Base-by-base conservation (phyloP, 2,797 vertebrate genomes). In the Aratinga solstitialis region DNA sequence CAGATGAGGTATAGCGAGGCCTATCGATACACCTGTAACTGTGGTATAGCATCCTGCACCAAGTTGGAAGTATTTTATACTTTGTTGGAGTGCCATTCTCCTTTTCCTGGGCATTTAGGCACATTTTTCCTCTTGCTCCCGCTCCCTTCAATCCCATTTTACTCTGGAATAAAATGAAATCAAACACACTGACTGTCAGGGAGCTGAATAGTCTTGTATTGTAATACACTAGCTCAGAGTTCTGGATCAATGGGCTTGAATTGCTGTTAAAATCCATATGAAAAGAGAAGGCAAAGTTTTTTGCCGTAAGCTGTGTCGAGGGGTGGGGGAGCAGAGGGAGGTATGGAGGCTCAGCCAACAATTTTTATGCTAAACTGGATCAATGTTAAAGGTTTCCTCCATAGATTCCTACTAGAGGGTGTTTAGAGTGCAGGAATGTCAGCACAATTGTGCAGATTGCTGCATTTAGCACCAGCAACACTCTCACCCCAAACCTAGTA, bases 321-420 rank as follows among this genome's bases (percentile, higher is more conserved):
- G 77, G 84, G 75, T 94, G 86, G 91, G 87, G 87, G 56, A 89
- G 87, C 74, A 86, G 89, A 68, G 81, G 90, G 69, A 84, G 1
- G 34, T 30, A 48, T 81, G 73, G 45, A 94, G 67, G 84, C 66
- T 95, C 93, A 94, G 87, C 92, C 85, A 97, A 80, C 91, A 90
- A 48, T 56, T 94, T 95, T 97, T 96, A 53, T 84, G 56, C 81
- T 92, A 93, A 92, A 91, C 54, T 34, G 69, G 96, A 97, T 97
- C 84, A 94, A 88, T 98, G 97, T 91, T 96, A 97, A 97, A 97
- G 92, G 91, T 96, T 97, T 96, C 81, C 40, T 79, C 77, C 78
- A 83, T 79, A 94, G 80, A 82, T 90, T 92, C 56, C 62, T 75
- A 84, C 77, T 20, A 2, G 79, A 73, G 95, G 94, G 94, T 89